Base-by-base conservation (phyloP, 2,797 vertebrate genomes). In the Synaphobranchus kaupii region DNA sequence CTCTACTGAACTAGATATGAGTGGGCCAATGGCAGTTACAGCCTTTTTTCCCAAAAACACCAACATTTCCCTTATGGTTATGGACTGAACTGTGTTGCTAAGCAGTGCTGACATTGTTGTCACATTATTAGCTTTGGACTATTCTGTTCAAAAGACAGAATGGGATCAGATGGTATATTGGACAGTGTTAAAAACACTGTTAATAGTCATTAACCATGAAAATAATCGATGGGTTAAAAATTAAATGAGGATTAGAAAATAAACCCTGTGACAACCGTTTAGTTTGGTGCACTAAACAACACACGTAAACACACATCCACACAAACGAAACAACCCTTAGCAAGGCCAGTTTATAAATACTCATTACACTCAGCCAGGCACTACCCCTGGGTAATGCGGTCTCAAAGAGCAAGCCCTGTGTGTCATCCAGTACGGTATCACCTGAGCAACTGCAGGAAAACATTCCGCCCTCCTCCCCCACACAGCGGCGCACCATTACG, bases 101-200 rank as follows among this genome's bases (percentile, higher is more conserved):
- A 68, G 28, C n/a, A 68, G 63, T 68, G 63, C 63, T 68, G 63
- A 68, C 63, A 68, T 68, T 28, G 63, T 28, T 28, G 28, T 68
- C 63, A 68, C 63, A n/a, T 25, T n/a, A 28, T 12, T 76, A 76
- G 71, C 71, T 76, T 15, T 76, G 28, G 71, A 34, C 12, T 15
- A 3, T 4, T 13, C 13, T 73, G 13, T 17, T 73, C 28, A 34
- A 17, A 73, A 73, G 56, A 25, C 63, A 66, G 63, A 28, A 66
- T 68, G 63, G 63, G 5, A 28, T 68, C 63, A 68, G 63, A 68
- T 68, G 63, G 63, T 68, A 28, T 68, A 68, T n/a, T 68, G 63
- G 63, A 68, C 63, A 28, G 63, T 68, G 63, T 68, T 28, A 68
- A 68, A 68, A 68, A 66, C 63, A 66, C n/a, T n/a, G n/a, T n/a